These are phyloP conservation scores for Lydus trimaculatus DNA, from an alignment of 2,888 invertebrate genomes.

Conservation along the genomic window DNA sequence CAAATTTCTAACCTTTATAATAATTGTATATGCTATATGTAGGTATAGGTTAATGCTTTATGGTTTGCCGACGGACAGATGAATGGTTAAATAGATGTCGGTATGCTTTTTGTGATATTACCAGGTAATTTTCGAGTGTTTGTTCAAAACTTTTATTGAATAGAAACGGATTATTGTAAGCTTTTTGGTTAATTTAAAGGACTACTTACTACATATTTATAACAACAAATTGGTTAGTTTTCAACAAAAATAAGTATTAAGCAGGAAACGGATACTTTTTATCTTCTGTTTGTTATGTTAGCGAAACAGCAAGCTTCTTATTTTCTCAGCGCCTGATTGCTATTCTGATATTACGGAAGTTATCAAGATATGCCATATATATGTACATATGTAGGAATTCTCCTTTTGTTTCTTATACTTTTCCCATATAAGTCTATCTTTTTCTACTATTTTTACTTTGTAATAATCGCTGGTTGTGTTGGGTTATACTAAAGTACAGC, in stretches of 20 bases:
- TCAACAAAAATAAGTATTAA: neutral
- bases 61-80: conserved; percentile 3
- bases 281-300: neutral
- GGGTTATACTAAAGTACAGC: neutral
- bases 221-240: neutral
- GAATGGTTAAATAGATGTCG: neutral
- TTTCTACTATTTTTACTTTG: conserved; percentile 19
- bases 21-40: neutral
- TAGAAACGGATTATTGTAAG: neutral
- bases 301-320: neutral
- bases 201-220: neutral
- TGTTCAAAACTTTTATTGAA: neutral
- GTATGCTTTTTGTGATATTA: neutral
- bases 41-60: neutral
- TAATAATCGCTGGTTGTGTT: conserved; percentile 30
- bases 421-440: conserved; percentile 14
- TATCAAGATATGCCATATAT: neutral
- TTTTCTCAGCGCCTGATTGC: neutral
- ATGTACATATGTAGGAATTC: too few relatives aligned
- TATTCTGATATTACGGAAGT: neutral
- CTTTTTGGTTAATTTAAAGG: neutral
- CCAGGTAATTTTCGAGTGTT: conserved; percentile 7
- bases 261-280: neutral
- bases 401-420: neutral
- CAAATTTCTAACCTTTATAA: neutral